Conservation (phyloP, 2,888 invertebrate species). For the Antheraea yamamai region DNA sequence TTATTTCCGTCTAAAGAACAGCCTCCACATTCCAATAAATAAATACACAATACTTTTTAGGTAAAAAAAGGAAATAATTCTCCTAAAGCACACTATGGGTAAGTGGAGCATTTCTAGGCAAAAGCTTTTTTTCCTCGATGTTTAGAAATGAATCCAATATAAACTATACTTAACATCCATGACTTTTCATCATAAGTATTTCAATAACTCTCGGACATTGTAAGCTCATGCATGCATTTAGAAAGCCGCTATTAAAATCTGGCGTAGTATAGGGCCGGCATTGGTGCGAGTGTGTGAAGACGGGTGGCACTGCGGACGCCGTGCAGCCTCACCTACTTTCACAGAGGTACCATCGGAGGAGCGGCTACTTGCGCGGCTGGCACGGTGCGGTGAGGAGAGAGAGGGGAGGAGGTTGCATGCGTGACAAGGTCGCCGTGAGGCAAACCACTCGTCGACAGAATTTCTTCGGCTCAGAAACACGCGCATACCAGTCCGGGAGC, state of each 20-base stretch:
- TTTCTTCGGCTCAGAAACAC: conserved; percentile 74
- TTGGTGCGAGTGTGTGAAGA: conserved; percentile 47
- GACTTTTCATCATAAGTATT: not conserved
- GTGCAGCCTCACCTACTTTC: conserved; percentile 73
- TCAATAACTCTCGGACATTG: not conserved
- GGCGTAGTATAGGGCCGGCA: conserved; percentile 54
- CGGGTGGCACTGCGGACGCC: conserved; percentile 44
- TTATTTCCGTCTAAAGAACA: no score
- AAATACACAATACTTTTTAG: no score
- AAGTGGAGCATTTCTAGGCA: not conserved
- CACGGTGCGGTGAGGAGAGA: conserved; percentile 23
- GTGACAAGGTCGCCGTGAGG: conserved; percentile 79
- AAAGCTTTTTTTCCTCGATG: not conserved
- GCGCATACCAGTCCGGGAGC: conserved; percentile 67
- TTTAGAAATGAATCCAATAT: not conserved
- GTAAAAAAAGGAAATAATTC: no score
- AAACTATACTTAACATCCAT: not conserved
- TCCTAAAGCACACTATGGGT: not conserved
- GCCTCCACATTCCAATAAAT: no score
- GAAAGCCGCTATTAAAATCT: conserved; percentile 66
- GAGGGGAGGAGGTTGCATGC: conserved; percentile 46
- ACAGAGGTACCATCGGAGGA: conserved; percentile 60
- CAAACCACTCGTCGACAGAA: conserved; percentile 79
- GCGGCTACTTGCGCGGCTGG: conserved; percentile 37
- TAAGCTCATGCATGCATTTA: conserved; percentile 49